phyloP scores from a whole-genome alignment of 1,140 invertebrate species.

The Aphelenchoides avenae region DNA sequence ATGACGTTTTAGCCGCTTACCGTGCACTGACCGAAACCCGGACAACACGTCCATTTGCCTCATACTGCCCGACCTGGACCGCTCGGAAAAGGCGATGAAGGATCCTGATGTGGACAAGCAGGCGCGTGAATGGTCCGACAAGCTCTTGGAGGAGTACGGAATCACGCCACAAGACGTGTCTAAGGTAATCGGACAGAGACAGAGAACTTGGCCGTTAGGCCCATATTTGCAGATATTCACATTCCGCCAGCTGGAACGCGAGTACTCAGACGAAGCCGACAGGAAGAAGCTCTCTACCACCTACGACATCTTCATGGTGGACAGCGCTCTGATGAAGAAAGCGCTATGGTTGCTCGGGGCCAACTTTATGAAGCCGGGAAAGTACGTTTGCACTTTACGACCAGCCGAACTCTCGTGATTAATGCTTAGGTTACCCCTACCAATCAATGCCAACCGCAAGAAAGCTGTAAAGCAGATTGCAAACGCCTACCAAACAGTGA shows the following conservation, averaged over 20 bases:
- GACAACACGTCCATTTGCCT: constrained; percentile 37
- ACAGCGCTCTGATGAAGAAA: constrained; percentile 2
- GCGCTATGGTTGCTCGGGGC: neutral
- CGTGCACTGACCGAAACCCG: constrained; percentile 26
- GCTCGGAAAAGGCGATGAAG: constrained; percentile 16
- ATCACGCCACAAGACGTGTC: constrained; percentile 32
- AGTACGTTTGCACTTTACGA: neutral
- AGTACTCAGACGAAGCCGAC: constrained; percentile 25
- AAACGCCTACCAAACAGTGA: constrained; percentile 6
- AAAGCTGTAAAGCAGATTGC: constrained; percentile 13
- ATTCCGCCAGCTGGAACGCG: constrained; percentile 33
- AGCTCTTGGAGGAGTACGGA: constrained; percentile 30
- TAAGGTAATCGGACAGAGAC: constrained; percentile 18
- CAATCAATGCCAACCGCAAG: constrained; percentile 12
- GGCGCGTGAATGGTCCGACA: constrained; percentile 35
- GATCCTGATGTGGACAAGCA: constrained; percentile 46
- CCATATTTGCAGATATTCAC: constrained; percentile 36
- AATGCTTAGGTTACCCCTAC: constrained; percentile 7
- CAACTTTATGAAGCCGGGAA: constrained; percentile 13
- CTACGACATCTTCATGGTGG: constrained; percentile 32
- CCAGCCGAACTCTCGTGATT: neutral
- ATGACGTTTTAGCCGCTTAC: constrained; percentile 29
- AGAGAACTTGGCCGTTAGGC: neutral
- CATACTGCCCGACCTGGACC: constrained; percentile 41
- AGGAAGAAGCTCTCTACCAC: constrained; percentile 28